Percentiles rank a stretch among this genome's conserved stretches.
Evolutionary conservation across 2,113 vertebrate species (phyloP).

Genomic region (Oncorhynchus kisutch): DNA sequence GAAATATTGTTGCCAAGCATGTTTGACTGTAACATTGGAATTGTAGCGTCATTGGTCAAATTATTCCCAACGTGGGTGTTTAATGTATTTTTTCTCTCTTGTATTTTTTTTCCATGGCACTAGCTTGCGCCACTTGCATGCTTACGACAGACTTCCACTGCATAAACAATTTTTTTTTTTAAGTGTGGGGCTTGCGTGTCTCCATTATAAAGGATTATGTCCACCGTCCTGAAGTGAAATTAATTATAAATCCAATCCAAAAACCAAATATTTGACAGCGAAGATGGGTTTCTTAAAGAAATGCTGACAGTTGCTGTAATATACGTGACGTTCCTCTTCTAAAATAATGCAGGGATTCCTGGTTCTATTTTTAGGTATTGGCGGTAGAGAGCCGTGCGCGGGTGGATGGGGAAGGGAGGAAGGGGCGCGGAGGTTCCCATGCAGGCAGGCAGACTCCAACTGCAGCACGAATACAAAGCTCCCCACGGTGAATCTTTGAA

Average conservation of each 20-base stretch:
- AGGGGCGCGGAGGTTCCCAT: conserved; percentile 59
- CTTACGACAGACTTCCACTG: conserved; percentile 16
- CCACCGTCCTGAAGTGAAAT: background rate
- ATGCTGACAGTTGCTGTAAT: conserved; percentile 36
- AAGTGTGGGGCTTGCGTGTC: background rate
- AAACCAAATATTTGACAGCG: background rate
- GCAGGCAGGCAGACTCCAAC: conserved; percentile 54
- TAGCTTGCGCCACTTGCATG: conserved; percentile 37
- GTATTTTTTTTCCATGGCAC: background rate
- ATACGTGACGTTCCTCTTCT: conserved; percentile 58
- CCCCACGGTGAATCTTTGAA: conserved; percentile 59
- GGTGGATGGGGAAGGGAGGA: conserved; percentile 25
- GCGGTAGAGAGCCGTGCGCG: conserved; percentile 66
- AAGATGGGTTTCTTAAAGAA: conserved; percentile 2
- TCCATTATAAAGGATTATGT: background rate
- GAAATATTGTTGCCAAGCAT: conserved; percentile 15
- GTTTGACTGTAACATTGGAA: conserved; percentile 35
- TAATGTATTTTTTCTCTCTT: conserved; percentile 7
- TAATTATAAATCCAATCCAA: background rate
- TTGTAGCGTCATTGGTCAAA: conserved; percentile 41
- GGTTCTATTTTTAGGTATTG: conserved; percentile 71
- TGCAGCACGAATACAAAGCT: conserved; percentile 55
- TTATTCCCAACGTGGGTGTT: conserved; percentile 9
- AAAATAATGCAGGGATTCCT: conserved; percentile 78
- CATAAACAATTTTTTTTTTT: background rate